Evolutionary conservation across 2,888 invertebrate species (phyloP), one percentile per base, ranked within the genome.

Genomic region (Coleophora flavipennella): DNA sequence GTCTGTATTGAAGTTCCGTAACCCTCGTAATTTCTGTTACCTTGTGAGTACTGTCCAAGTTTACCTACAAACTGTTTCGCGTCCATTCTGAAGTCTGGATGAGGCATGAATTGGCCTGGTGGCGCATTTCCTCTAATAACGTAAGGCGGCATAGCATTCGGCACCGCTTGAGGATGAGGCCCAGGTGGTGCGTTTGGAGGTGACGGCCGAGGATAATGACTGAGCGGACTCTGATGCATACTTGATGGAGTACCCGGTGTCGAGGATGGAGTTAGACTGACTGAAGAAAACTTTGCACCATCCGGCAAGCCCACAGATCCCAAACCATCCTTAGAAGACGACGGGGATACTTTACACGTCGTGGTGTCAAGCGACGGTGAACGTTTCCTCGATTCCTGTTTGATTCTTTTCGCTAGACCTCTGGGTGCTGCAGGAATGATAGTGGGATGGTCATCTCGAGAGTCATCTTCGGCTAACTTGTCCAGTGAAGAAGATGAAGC

Each of bases 401-500:
- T 70, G 75, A 86, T 59, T 70, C 80, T 57, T 81, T 84, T 69
- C 63, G 87, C 63, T 73, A 86, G 48, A 69, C 69, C 63, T 78
- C 84, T 63, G 67, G 87, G 51, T 69, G 88, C 55, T 74, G 87
- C 36, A 13, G 88, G 84, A 13, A 87, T 75, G 43, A 85, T 84
- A 48, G 87, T 85, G 46, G 91, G 91, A 52, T 91, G 90, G 14
- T 90, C 92, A 43, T 92, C 92, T 47, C 91, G 81, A 3, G 92
- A 92, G 64, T 92, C 92, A 44, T 92, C 92, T 68, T 92, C 92
- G 13, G 89, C 90, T 61, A 92, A 84, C 62, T 92, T 92, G 56
- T 92, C 92, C 51, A 91, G 90, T 0, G 91, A 90, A 40, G 90
- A 89, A 0, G 88, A 80, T 1, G 83, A 85, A 35, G 83, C 84